A percentile compares a stretch with the other conserved stretches of the same genome.
Evolutionary conservation across 2,113 vertebrate species (phyloP).

Genomic region (Alosa alosa): DNA sequence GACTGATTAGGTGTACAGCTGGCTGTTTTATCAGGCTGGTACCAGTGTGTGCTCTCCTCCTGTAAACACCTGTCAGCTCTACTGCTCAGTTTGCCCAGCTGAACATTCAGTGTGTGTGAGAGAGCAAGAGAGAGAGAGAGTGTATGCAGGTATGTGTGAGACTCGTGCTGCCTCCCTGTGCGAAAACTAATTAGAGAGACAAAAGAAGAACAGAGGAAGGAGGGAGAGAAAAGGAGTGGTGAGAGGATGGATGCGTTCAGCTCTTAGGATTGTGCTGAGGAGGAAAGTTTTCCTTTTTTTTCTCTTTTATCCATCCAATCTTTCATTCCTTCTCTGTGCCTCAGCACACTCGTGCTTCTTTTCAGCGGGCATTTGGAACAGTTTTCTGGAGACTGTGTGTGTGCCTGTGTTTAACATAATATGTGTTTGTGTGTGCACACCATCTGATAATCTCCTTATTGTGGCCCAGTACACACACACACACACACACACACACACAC

Average conservation of each 20-base stretch:
- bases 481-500: not conserved
- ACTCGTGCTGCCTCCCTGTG: not conserved
- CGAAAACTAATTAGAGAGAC: not conserved
- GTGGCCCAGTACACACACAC: not conserved
- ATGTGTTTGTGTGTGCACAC: not conserved
- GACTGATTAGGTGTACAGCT: not conserved
- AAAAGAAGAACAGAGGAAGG: not conserved
- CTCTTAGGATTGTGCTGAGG: slow-evolving; percentile 17
- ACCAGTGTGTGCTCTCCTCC: slow-evolving; percentile 5
- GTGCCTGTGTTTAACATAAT: not conserved
- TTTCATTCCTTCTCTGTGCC: not conserved
- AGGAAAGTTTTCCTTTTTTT: not conserved
- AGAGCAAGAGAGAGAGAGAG: not conserved
- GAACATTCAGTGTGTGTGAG: not conserved
- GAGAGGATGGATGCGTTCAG: not conserved
- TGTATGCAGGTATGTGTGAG: slow-evolving; percentile 11
- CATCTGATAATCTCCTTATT: slow-evolving; percentile 31
- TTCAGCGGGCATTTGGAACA: not conserved
- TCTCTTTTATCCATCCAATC: not conserved
- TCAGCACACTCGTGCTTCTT: not conserved
- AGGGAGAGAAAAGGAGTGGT: not conserved
- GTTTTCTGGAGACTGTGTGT: not conserved
- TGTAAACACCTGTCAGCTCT: slow-evolving; percentile 8
- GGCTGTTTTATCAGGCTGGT: slow-evolving; percentile 7
- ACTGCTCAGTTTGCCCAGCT: not conserved